phyloP scores from a whole-genome alignment of 2,797 vertebrate genomes.

The Aeoliscus strigatus region DNA sequence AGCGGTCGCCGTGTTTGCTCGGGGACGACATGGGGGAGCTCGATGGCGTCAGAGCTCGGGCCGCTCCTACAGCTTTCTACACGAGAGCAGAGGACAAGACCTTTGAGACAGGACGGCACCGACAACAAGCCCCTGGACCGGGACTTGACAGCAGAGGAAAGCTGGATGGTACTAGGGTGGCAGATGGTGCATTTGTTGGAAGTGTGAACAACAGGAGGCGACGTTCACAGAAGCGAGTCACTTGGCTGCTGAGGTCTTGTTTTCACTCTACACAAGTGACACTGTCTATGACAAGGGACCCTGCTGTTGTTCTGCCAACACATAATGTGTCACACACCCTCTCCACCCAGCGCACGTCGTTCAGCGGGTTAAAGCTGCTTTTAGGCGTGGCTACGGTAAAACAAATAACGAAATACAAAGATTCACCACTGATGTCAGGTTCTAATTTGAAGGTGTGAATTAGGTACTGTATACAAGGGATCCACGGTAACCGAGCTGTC shows the following conservation, averaged over 20 bases:
- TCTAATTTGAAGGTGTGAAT: too few species aligned
- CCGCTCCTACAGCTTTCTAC: constrained; percentile 83
- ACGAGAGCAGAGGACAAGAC: constrained; percentile 27
- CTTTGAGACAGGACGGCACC: constrained; percentile 33
- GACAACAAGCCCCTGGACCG: constrained; percentile 20
- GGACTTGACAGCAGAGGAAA: not conserved
- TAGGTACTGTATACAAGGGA: too few species aligned
- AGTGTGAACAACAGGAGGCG: constrained; percentile 48
- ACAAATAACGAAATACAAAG: too few species aligned
- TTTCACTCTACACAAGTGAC: constrained; percentile 37
- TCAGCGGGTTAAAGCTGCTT: constrained; percentile 3
- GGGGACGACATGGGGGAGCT: constrained; percentile 95
- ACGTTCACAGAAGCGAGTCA: constrained; percentile 43
- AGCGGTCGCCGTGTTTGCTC: constrained; percentile 95
- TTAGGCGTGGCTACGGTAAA: too few species aligned
- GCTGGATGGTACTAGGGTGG: constrained; percentile 30
- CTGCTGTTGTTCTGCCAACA: constrained; percentile 24
- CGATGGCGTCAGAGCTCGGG: constrained; percentile 87
- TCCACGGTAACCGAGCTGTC: too few species aligned
- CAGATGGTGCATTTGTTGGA: constrained; percentile 57
- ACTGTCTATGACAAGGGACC: constrained; percentile 30
- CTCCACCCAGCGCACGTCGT: not conserved
- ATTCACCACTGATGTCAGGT: too few species aligned
- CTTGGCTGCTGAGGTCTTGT: constrained; percentile 42
- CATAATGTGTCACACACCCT: constrained; percentile 8